Conservation (phyloP, 1,140 invertebrate species). For the Metaphire vulgaris region DNA sequence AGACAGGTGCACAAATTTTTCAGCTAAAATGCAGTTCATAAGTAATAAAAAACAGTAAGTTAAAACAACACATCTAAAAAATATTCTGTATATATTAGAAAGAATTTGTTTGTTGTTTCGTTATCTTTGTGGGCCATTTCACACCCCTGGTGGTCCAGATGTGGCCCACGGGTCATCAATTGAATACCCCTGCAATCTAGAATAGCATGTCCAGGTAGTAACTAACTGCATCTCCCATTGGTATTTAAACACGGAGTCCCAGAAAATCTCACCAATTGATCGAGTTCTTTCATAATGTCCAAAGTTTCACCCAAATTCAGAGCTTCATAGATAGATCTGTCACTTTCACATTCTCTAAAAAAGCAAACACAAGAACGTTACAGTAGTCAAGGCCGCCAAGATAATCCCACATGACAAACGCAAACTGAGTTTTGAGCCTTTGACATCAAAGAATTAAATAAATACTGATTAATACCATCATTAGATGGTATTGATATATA, state of each 20-base stretch:
- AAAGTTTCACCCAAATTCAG: not conserved
- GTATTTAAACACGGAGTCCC: not conserved
- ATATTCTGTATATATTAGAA: no score
- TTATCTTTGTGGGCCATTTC: not conserved
- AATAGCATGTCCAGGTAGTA: not conserved
- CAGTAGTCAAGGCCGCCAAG: not conserved
- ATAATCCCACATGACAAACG: not conserved
- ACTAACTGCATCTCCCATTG: not conserved
- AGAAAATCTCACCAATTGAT: not conserved
- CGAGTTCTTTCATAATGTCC: not conserved
- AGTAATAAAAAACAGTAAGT: no score
- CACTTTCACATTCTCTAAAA: not conserved
- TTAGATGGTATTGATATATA: not conserved
- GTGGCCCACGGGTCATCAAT: not conserved
- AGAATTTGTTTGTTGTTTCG: not conserved
- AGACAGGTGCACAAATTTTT: no score
- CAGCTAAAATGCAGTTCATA: no score
- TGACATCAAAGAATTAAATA: not conserved
- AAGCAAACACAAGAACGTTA: not conserved
- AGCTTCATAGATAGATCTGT: not conserved
- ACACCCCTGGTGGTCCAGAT: not conserved
- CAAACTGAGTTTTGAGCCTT: not conserved
- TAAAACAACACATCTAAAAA: not conserved
- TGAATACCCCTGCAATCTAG: not conserved
- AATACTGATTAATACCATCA: not conserved